These are phyloP conservation scores for Atethmia centrago DNA, from an alignment of 2,888 invertebrate species.

Conservation along the genomic window DNA sequence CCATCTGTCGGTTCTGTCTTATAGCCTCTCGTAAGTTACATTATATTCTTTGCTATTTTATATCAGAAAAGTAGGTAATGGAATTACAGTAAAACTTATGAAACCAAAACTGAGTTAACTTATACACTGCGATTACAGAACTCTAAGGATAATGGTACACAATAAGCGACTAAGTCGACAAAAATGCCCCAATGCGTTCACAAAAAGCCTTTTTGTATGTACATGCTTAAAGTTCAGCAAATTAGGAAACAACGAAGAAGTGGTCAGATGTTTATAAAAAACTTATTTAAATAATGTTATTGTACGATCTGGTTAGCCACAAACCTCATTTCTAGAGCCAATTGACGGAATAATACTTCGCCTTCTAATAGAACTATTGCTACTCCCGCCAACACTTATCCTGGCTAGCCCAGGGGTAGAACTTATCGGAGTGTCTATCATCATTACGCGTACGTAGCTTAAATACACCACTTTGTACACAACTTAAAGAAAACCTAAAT, in stretches of 20 bases:
- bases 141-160: neutral
- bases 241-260: neutral
- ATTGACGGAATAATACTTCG: conserved; percentile 81
- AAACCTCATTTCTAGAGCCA: conserved; percentile 79
- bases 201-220: neutral
- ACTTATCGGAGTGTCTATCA: conserved; percentile 81
- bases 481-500: neutral
- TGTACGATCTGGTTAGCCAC: conserved; percentile 30
- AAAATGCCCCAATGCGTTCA: neutral
- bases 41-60: neutral
- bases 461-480: conserved; percentile 27
- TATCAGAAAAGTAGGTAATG: neutral
- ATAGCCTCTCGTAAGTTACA: neutral
- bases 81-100: neutral
- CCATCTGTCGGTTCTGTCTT: neutral
- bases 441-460: conserved; percentile 64
- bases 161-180: too few species aligned
- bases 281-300: neutral
- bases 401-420: conserved; percentile 78
- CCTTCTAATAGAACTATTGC: conserved; percentile 77
- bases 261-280: neutral
- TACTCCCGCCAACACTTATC: conserved; percentile 84
- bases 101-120: neutral
- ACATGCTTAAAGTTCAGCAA: neutral
- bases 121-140: neutral